Conservation (phyloP, 2,113 vertebrate genomes). For the Lamprologus callipterus region DNA sequence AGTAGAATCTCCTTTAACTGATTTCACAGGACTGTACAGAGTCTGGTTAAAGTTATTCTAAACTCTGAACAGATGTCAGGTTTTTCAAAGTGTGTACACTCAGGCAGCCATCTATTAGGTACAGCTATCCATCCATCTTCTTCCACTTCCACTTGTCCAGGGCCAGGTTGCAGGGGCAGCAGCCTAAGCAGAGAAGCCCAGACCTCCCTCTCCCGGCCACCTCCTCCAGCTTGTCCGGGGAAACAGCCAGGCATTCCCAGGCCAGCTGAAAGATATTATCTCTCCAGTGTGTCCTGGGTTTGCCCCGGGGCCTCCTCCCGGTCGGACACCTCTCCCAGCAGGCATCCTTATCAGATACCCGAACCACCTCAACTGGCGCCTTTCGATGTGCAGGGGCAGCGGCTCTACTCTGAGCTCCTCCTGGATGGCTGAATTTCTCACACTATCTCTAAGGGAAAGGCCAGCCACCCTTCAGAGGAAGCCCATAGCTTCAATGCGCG, state of each 20-base stretch:
- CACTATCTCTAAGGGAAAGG: not conserved
- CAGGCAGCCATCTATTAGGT: not conserved
- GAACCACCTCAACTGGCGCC: fast-evolving
- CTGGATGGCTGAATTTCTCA: not conserved
- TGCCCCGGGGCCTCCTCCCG: not conserved
- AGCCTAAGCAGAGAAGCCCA: not conserved
- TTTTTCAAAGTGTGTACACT: not conserved
- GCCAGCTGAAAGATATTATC: not conserved
- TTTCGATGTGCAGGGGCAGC: not conserved
- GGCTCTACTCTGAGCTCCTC: not conserved
- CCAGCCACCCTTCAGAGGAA: not conserved
- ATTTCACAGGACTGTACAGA: not conserved
- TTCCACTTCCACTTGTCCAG: not conserved
- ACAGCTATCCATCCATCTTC: not conserved
- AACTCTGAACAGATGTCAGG: not conserved
- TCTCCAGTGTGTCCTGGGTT: not conserved
- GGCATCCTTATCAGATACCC: not conserved
- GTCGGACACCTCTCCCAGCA: not conserved
- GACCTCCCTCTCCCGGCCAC: fast-evolving
- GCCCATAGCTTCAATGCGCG: not conserved
- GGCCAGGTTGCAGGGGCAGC: fast-evolving
- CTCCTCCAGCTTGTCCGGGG: not conserved
- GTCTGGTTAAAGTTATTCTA: not conserved
- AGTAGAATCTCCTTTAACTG: not conserved
- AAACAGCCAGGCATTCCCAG: not conserved